Evolutionary conservation across 1,140 invertebrate species (phyloP).

Genomic region (Sinella curviseta): DNA sequence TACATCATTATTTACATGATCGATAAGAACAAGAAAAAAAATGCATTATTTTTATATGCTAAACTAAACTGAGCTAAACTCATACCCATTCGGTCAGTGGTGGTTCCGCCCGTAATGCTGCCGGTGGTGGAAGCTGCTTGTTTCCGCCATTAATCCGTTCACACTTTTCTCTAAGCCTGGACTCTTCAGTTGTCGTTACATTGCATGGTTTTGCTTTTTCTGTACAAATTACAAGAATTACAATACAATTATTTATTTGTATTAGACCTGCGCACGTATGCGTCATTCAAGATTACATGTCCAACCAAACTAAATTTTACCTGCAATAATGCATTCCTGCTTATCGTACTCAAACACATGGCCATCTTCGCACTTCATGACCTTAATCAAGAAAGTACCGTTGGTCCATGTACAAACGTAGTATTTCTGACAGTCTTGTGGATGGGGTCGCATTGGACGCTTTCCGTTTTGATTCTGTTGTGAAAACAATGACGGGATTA

Average conservation of each 20-base stretch:
- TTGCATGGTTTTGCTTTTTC: constrained; percentile 36
- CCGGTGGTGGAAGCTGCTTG: not conserved
- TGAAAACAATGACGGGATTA: constrained; percentile 10
- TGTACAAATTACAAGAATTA: not conserved
- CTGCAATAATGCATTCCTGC: constrained; percentile 36
- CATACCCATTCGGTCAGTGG: constrained; percentile 13
- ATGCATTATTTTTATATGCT: no score
- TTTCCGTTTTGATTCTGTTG: not conserved
- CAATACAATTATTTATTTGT: not conserved
- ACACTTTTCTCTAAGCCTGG: not conserved
- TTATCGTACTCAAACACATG: constrained; percentile 40
- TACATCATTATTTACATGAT: no score
- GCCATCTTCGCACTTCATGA: constrained; percentile 41
- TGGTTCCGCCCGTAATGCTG: constrained; percentile 15
- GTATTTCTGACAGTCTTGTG: constrained; percentile 45
- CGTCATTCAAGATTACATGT: not conserved
- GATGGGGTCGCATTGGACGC: constrained; percentile 43
- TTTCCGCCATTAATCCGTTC: not conserved
- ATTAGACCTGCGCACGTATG: not conserved
- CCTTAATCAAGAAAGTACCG: constrained; percentile 42
- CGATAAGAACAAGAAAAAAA: no score
- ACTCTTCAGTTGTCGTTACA: constrained; percentile 27
- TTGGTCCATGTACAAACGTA: constrained; percentile 46
- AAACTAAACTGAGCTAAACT: no score
- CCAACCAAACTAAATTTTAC: not conserved